These are phyloP conservation scores for Notiomystis cincta DNA, from an alignment of 2,113 vertebrate genomes.

Conservation along the genomic window DNA sequence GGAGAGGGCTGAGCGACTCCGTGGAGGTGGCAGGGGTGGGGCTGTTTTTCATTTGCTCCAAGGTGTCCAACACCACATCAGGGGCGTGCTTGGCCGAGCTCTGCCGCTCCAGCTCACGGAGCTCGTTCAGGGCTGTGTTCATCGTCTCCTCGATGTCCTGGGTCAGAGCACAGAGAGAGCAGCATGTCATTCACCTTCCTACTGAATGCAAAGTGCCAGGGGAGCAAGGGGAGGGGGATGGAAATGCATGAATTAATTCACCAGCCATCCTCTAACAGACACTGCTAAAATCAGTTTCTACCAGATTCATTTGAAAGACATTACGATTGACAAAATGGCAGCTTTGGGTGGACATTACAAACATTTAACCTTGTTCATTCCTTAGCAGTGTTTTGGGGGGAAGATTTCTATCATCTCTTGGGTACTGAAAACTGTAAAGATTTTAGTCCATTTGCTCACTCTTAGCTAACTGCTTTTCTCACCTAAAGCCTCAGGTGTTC, in stretches of 20 bases:
- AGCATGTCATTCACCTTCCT: not conserved
- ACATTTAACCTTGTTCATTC: not conserved
- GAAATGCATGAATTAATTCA: not conserved
- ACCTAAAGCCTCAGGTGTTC: not conserved
- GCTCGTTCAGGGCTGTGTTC: constrained; percentile 95
- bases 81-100: constrained; percentile 93
- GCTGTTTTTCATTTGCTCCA: constrained; percentile 87
- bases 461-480: not conserved
- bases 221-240: not conserved
- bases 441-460: not conserved
- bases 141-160: constrained; percentile 99
- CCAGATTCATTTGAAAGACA: not conserved
- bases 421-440: not conserved
- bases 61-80: constrained; percentile 93
- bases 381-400: not conserved
- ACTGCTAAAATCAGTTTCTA: not conserved
- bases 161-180: constrained; percentile 4
- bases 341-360: not conserved
- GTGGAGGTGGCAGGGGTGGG: constrained; percentile 79
- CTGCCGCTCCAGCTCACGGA: constrained; percentile 94
- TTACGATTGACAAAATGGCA: rapidly evolving
- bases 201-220: not conserved
- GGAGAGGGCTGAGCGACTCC: constrained; percentile 87
- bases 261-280: not conserved
- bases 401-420: not conserved